phyloP scores from a whole-genome alignment of 2,113 vertebrate genomes.

The Aegithalos caudatus region DNA sequence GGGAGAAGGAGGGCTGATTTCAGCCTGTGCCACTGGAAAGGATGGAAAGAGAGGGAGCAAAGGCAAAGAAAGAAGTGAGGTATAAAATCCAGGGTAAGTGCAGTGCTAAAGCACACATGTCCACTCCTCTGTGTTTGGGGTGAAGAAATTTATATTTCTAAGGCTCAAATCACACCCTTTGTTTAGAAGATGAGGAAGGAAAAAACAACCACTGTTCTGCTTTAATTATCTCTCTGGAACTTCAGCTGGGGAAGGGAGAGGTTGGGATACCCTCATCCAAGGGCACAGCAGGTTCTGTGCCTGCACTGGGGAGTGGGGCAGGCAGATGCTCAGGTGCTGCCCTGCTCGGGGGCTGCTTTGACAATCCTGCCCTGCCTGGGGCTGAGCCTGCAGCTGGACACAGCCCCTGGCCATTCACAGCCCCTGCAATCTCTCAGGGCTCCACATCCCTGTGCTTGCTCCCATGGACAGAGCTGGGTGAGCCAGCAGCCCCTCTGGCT shows the following conservation, averaged over 20 bases:
- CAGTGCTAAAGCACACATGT: background rate
- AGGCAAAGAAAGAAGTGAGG: background rate
- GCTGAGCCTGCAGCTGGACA: background rate
- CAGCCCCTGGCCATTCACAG: rapidly evolving
- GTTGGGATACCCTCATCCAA: background rate
- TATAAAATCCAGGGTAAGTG: background rate
- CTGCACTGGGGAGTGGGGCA: background rate
- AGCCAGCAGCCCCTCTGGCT: background rate
- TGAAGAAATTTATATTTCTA: background rate
- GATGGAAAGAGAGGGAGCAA: background rate
- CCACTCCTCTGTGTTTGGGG: background rate
- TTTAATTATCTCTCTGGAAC: background rate
- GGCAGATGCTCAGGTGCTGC: background rate
- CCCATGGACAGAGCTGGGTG: background rate
- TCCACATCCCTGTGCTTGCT: rapidly evolving
- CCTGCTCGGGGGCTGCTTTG: background rate
- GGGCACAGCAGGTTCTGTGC: background rate
- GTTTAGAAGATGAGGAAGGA: background rate
- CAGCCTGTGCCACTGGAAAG: background rate
- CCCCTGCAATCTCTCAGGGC: background rate
- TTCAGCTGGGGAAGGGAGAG: background rate
- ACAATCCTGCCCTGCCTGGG: background rate
- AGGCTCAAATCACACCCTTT: background rate
- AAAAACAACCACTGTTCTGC: rapidly evolving
- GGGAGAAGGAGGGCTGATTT: background rate